These are phyloP conservation scores for Mormoops blainvillei DNA, from an alignment of 2,113 vertebrate genomes.

Conservation along the genomic window DNA sequence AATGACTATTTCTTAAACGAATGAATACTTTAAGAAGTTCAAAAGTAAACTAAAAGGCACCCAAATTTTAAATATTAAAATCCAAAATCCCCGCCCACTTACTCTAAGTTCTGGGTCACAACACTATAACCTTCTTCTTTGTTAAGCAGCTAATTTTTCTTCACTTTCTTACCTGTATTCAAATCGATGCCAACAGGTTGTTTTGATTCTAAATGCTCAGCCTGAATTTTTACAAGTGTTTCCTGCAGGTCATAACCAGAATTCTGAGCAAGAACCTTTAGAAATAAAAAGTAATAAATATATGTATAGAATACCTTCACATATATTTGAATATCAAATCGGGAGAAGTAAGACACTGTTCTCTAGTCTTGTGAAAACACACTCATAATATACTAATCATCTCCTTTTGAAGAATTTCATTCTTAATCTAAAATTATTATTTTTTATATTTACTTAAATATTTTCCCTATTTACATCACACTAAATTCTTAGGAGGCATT, in stretches of 20 bases:
- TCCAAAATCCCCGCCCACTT: not conserved
- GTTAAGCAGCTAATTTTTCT: conserved; percentile 11
- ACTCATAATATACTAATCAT: not conserved
- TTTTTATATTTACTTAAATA: conserved; percentile 27
- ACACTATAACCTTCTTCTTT: not conserved
- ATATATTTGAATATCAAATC: not conserved
- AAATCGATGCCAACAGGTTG: conserved; percentile 92
- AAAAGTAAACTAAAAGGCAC: conserved; percentile 24
- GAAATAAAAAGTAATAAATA: conserved; percentile 18
- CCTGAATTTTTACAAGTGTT: conserved; percentile 94
- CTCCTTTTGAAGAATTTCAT: conserved; percentile 36
- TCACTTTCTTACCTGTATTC: conserved; percentile 85
- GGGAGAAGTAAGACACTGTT: not conserved
- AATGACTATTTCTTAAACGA: not conserved
- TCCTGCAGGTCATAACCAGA: conserved; percentile 94
- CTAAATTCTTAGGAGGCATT: not conserved
- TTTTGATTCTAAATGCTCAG: conserved; percentile 86
- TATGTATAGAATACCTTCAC: not conserved
- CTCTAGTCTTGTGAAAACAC: conserved; percentile 19
- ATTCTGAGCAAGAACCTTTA: conserved; percentile 93
- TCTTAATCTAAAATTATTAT: conserved; percentile 1
- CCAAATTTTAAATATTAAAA: conserved; percentile 18
- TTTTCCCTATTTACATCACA: not conserved
- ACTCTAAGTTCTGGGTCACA: not conserved
- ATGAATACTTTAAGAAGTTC: not conserved